These are phyloP conservation scores for Aquatica leii DNA, from an alignment of 2,888 invertebrate genomes.

Conservation along the genomic window DNA sequence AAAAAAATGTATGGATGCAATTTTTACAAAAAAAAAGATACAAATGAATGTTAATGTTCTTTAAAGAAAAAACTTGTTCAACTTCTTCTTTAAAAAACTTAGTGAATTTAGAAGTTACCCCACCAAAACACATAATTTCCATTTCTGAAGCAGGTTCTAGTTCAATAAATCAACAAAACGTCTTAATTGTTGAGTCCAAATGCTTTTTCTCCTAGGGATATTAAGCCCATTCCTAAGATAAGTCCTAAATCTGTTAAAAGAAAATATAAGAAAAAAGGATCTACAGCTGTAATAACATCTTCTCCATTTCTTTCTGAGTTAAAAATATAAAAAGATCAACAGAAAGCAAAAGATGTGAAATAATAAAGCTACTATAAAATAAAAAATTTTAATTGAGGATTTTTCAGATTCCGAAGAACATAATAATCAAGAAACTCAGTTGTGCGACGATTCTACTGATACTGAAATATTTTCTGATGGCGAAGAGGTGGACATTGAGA, in stretches of 20 bases:
- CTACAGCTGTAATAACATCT: constrained; percentile 1
- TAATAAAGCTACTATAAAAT: not conserved
- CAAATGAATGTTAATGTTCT: not conserved
- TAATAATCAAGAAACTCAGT: not conserved
- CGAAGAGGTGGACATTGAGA: not conserved
- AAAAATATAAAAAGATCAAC: constrained; percentile 1
- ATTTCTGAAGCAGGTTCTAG: constrained; percentile 6
- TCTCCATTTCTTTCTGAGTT: constrained; percentile 8
- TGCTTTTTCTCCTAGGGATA: not conserved
- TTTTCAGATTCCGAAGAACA: not conserved
- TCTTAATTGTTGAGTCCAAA: not conserved
- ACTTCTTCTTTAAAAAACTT: constrained; percentile 1
- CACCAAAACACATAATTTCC: not conserved
- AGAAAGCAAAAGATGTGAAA: not conserved
- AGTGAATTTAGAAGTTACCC: constrained; percentile 6
- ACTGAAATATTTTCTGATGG: not conserved
- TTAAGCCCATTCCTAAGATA: not conserved
- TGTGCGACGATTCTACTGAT: constrained; percentile 1
- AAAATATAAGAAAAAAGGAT: not conserved
- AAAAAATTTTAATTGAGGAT: not conserved
- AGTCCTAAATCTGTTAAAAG: constrained; percentile 1
- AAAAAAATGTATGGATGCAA: constrained; percentile 1
- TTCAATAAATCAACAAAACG: constrained; percentile 7
- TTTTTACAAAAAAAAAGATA: not conserved
- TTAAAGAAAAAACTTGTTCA: no score